Evolutionary conservation across 2,888 invertebrate genomes (phyloP).

Genomic region (Eilema sororculum): DNA sequence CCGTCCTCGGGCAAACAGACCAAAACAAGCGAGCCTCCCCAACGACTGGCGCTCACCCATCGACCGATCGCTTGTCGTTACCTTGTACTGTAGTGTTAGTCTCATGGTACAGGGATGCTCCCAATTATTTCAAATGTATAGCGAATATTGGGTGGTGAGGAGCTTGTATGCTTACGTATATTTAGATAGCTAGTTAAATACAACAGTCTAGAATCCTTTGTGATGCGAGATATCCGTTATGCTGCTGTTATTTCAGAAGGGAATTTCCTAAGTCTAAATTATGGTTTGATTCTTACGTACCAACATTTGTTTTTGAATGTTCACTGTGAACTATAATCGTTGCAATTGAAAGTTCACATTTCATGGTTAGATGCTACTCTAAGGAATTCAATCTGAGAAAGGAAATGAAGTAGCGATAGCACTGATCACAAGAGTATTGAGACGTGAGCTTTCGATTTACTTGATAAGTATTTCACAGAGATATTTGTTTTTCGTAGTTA

Average conservation of each 20-base stretch:
- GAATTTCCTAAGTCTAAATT: neutral
- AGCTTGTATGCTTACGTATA: conserved; percentile 9
- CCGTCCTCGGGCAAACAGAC: conserved; percentile 86
- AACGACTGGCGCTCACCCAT: conserved; percentile 57
- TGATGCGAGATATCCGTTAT: neutral
- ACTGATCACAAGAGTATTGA: conserved; percentile 16
- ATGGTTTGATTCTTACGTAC: neutral
- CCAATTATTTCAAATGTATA: conserved; percentile 55
- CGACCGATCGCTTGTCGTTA: conserved; percentile 70
- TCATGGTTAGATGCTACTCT: conserved; percentile 11
- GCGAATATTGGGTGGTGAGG: conserved; percentile 35
- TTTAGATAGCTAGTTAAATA: neutral
- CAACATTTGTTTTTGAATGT: neutral
- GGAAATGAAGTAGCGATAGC: conserved; percentile 31
- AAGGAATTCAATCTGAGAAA: conserved; percentile 26
- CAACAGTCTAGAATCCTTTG: neutral
- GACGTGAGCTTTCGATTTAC: conserved; percentile 11
- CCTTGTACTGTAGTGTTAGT: conserved; percentile 68
- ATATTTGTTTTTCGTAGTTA: neutral
- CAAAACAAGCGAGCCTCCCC: conserved; percentile 81
- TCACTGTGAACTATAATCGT: conserved; percentile 9
- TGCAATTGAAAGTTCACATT: conserved; percentile 14
- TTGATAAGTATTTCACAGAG: conserved; percentile 13
- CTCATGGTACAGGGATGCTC: conserved; percentile 67
- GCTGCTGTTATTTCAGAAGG: neutral